Evolutionary conservation across 2,888 invertebrate genomes (phyloP), one percentile per base, ranked within the genome.

Genomic region (Amblyjoppa proteus): DNA sequence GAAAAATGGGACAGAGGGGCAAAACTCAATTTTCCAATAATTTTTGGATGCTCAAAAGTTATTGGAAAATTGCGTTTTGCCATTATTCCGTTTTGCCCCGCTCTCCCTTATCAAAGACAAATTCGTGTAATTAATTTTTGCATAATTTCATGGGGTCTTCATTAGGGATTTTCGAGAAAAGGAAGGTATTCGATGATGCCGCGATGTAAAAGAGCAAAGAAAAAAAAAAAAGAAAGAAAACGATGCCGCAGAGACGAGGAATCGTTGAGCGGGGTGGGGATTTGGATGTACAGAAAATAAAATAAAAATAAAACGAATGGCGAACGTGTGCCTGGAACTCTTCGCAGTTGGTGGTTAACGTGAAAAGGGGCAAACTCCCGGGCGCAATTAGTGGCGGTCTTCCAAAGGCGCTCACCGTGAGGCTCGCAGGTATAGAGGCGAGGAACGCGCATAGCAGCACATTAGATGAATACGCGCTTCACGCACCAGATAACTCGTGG

Each of bases 391-490:
- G 89, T 88, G 88, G 82, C 71, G 69, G 74, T 69, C 86, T 86
- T 89, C 89, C 88, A 90, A 90, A 89, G 87, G 87, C 78, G 56
- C 64, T 64, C 74, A 74, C 73, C 66, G 80, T 71, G 74, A 78
- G 66, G 79, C 68, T 76, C 56, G 68, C 77, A 49, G 28, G 68
- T 51, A 76, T 34, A 64, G 34, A 31, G 16, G 64, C 75, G 81
- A 83, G 81, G 74, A 68, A 68, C 66, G 80, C 73, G 45, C 74
- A 81, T 68, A 74, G 80, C 74, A 74, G 77, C 85, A 81, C 85
- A 87, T 84, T 87, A 84, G 88, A 90, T 91, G 89, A 91, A 91
- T 91, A 90, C 89, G 88, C 87, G 88, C 87, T 91, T 91, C 90
- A 89, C 90, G 91, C 91, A 91, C 91, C 90, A 90, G 86, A 89